phyloP scores from a whole-genome alignment of 2,888 invertebrate species.

The Caenorhabditis japonica region DNA sequence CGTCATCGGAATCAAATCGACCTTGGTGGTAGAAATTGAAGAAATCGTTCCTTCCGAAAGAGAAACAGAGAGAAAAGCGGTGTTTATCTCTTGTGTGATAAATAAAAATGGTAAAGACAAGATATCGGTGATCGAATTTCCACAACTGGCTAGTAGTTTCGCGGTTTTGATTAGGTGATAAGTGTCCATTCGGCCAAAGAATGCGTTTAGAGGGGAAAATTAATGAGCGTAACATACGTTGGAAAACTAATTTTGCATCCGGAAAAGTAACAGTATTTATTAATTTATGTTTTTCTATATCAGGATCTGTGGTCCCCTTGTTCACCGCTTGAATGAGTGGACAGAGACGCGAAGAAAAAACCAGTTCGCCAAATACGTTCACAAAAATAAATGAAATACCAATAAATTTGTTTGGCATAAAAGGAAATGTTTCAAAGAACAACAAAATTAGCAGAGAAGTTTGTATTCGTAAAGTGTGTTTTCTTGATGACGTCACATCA shows the following conservation, averaged over 20 bases:
- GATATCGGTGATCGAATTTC: too few relatives aligned
- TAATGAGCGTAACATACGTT: too few relatives aligned
- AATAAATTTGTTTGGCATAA: too few relatives aligned
- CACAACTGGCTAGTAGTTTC: background rate
- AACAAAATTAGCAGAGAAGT: slow-evolving; percentile 19
- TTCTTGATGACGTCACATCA: slow-evolving; percentile 29
- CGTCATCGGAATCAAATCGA: slow-evolving; percentile 25
- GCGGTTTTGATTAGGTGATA: slow-evolving; percentile 29
- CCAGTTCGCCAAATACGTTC: slow-evolving; percentile 37
- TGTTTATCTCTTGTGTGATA: slow-evolving; percentile 40
- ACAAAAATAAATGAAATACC: slow-evolving; percentile 17
- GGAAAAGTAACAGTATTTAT: too few relatives aligned
- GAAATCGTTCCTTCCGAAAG: slow-evolving; percentile 7
- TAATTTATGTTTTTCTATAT: too few relatives aligned
- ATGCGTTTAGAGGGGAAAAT: too few relatives aligned
- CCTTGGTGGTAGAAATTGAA: slow-evolving; percentile 19
- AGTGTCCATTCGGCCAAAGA: slow-evolving; percentile 40
- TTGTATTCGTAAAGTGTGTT: too few relatives aligned
- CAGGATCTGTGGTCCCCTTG: too few relatives aligned
- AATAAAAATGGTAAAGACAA: slow-evolving; percentile 40
- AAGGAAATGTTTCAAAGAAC: slow-evolving; percentile 31
- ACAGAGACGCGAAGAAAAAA: slow-evolving; percentile 5
- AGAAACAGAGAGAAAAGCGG: too few relatives aligned
- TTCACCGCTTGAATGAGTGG: background rate
- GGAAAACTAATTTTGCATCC: too few relatives aligned